Conservation (phyloP, 1,140 invertebrate species). For the Eumeta japonica region DNA sequence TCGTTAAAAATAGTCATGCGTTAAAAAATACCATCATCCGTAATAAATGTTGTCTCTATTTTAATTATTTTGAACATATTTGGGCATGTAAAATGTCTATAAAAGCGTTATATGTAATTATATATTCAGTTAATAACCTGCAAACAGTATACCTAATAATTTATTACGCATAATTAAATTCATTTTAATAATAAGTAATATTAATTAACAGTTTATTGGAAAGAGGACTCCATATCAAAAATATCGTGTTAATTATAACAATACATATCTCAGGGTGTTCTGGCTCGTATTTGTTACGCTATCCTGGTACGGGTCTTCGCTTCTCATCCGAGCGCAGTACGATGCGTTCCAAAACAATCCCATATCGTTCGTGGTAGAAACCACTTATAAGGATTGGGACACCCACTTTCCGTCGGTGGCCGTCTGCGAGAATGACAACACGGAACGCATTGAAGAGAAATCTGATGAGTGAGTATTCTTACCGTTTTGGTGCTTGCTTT, state of each 20-base stretch:
- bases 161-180: no score
- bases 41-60: no score
- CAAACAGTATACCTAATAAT: no score
- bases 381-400: conserved; percentile 68
- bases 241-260: not conserved
- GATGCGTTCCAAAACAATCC: conserved; percentile 61
- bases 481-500: no score
- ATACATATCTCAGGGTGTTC: conserved; percentile 56
- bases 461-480: conserved; percentile 60
- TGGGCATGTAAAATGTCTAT: no score
- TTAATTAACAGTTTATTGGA: no score
- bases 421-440: conserved; percentile 65
- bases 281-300: conserved; percentile 63
- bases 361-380: conserved; percentile 71
- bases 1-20: no score
- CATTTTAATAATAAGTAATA: no score
- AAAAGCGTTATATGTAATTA: no score
- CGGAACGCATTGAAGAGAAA: conserved; percentile 59
- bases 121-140: no score
- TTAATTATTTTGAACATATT: no score
- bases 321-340: conserved; percentile 62
- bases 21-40: no score
- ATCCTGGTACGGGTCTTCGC: conserved; percentile 63
- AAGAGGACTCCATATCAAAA: not conserved
- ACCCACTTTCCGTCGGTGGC: conserved; percentile 67